Conservation (phyloP, 2,113 vertebrate genomes). For the Thermophis baileyi region DNA sequence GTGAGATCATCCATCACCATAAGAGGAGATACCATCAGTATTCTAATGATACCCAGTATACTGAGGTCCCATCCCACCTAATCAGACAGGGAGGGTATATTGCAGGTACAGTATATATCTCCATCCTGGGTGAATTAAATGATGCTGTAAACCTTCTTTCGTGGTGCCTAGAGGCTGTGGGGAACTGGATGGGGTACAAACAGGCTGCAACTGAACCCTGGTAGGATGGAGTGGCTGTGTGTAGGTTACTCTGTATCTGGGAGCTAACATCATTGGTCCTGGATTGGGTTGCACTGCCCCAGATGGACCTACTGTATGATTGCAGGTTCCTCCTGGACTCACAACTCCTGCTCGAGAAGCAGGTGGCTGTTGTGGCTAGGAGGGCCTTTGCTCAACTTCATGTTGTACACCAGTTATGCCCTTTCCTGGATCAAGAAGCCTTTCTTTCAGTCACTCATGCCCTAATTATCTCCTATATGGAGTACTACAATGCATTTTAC, state of each 20-base stretch:
- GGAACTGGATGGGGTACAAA: not conserved
- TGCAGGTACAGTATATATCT: not conserved
- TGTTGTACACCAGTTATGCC: too few relatives aligned
- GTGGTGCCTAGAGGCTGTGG: not conserved
- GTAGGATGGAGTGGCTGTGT: not conserved
- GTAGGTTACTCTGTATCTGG: not conserved
- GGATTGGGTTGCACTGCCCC: not conserved
- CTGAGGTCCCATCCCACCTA: not conserved
- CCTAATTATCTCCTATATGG: not conserved
- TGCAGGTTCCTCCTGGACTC: not conserved
- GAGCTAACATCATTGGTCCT: not conserved
- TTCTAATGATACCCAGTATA: not conserved
- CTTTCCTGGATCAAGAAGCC: too few relatives aligned
- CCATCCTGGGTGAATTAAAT: not conserved
- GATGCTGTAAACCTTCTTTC: not conserved
- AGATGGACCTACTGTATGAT: not conserved
- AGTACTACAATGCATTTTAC: not conserved
- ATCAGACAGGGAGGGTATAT: not conserved
- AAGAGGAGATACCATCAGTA: not conserved
- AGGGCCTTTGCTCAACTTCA: not conserved
- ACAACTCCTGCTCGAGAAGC: not conserved
- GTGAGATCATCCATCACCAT: not conserved
- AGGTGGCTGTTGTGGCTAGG: not conserved
- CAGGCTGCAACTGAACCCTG: not conserved
- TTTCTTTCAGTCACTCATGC: not conserved